Conservation (phyloP, 1,140 invertebrate species). For the Formica selysi region DNA sequence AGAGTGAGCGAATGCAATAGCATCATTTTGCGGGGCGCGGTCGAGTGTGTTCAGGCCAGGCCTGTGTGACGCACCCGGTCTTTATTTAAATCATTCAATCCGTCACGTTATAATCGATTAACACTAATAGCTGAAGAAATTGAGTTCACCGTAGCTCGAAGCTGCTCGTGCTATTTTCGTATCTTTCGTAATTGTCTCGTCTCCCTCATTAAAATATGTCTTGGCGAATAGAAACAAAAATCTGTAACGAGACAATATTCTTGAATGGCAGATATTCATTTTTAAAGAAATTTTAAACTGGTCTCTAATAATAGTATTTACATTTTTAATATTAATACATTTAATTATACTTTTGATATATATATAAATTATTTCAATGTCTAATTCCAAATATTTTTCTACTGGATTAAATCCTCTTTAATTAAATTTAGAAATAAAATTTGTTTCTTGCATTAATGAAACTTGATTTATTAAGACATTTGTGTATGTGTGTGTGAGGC, state of each 20-base stretch:
- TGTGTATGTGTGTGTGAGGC: no score
- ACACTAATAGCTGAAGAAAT: constrained; percentile 74
- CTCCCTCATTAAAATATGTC: not conserved
- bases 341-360: no score
- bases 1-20: constrained; percentile 60
- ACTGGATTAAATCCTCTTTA: not conserved
- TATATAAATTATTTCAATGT: not conserved
- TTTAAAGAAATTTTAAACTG: not conserved
- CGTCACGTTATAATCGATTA: constrained; percentile 80
- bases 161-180: constrained; percentile 53
- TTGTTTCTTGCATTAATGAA: not conserved
- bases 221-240: not conserved
- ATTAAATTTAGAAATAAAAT: constrained; percentile 11
- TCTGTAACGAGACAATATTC: not conserved
- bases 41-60: constrained; percentile 58
- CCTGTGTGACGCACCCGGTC: constrained; percentile 74
- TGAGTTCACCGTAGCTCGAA: constrained; percentile 51
- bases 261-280: not conserved
- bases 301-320: not conserved
- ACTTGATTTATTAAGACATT: constrained; percentile 1
- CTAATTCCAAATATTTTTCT: not conserved
- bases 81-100: constrained; percentile 82
- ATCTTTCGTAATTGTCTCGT: not conserved
- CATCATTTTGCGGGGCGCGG: constrained; percentile 67
- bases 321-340: not conserved